phyloP scores from a whole-genome alignment of 1,140 invertebrate species.

The Onthophagus taurus region DNA sequence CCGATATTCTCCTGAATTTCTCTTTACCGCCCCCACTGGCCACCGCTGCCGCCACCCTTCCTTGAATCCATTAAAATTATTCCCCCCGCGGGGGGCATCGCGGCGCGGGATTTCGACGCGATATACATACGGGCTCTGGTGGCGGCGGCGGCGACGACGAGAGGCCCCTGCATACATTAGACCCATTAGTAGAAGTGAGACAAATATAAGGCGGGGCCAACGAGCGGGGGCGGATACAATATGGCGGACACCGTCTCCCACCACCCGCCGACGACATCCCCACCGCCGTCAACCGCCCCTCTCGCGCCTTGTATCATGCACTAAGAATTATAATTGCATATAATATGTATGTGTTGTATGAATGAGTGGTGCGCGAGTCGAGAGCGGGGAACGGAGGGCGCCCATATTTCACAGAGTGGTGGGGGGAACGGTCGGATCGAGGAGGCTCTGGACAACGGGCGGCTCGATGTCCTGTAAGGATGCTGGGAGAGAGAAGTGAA shows the following conservation, averaged over 20 bases:
- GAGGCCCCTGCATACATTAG: conserved; percentile 18
- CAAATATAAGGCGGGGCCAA: conserved; percentile 29
- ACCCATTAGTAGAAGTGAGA: conserved; percentile 20
- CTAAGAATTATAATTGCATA: conserved; percentile 37
- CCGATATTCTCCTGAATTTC: conserved; percentile 22
- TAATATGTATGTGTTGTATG: conserved; percentile 30
- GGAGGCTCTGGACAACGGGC: too few species aligned
- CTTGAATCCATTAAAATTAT: conserved; percentile 36
- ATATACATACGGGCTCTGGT: conserved; percentile 32
- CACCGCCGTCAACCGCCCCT: conserved; percentile 25
- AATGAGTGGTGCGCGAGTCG: conserved; percentile 12
- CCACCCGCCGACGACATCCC: conserved; percentile 26
- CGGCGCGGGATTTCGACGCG: conserved; percentile 22
- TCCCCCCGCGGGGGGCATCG: conserved; percentile 13
- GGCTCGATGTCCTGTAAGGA: too few species aligned
- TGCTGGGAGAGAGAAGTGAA: too few species aligned
- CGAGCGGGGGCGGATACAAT: conserved; percentile 38
- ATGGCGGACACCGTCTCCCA: conserved; percentile 36
- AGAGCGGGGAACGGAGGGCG: neutral
- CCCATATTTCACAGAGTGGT: neutral
- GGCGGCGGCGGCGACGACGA: too few species aligned
- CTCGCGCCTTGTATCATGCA: conserved; percentile 30
- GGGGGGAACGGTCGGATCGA: neutral
- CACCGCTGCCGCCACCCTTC: conserved; percentile 18
- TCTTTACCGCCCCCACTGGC: conserved; percentile 16